These are phyloP conservation scores for Andrena praecox DNA, from an alignment of 2,888 invertebrate species.

Conservation along the genomic window DNA sequence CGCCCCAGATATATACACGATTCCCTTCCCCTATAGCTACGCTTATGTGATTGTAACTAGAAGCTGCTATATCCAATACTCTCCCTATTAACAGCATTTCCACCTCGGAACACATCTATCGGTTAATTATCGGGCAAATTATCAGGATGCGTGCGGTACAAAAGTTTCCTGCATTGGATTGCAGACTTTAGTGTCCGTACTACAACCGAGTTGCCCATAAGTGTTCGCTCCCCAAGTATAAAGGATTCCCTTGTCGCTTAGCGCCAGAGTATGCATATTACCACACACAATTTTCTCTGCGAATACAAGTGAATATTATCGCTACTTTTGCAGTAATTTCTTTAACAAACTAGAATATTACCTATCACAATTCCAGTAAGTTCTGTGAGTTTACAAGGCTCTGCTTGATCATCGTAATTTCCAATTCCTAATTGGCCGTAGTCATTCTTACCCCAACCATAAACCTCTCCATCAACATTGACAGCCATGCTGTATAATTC, in stretches of 20 bases:
- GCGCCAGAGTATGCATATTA: constrained; percentile 87
- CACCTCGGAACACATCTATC: too few relatives aligned
- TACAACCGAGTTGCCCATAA: constrained; percentile 86
- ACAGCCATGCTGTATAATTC: constrained; percentile 87
- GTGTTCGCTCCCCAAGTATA: constrained; percentile 89
- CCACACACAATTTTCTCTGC: constrained; percentile 86
- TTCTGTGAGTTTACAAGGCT: constrained; percentile 85
- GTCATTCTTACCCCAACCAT: constrained; percentile 87
- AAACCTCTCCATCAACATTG: constrained; percentile 87
- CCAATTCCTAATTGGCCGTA: constrained; percentile 87
- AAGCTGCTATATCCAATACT: too few relatives aligned
- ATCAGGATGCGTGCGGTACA: too few relatives aligned
- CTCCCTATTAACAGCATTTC: too few relatives aligned
- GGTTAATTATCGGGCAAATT: too few relatives aligned
- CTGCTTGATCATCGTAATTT: constrained; percentile 86
- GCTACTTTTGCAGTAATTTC: neutral
- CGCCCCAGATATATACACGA: too few relatives aligned
- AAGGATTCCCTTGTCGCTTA: constrained; percentile 87
- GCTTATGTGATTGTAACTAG: too few relatives aligned
- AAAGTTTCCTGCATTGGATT: too few relatives aligned
- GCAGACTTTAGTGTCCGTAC: too few relatives aligned
- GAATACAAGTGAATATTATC: constrained; percentile 2
- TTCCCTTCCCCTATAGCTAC: too few relatives aligned
- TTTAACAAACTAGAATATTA: constrained; percentile 37
- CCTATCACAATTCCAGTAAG: constrained; percentile 84